Percentiles rank a stretch among this genome's conserved stretches.
Conservation (phyloP, 1,140 invertebrate species). For the Pseudachorutes palmiensis region DNA sequence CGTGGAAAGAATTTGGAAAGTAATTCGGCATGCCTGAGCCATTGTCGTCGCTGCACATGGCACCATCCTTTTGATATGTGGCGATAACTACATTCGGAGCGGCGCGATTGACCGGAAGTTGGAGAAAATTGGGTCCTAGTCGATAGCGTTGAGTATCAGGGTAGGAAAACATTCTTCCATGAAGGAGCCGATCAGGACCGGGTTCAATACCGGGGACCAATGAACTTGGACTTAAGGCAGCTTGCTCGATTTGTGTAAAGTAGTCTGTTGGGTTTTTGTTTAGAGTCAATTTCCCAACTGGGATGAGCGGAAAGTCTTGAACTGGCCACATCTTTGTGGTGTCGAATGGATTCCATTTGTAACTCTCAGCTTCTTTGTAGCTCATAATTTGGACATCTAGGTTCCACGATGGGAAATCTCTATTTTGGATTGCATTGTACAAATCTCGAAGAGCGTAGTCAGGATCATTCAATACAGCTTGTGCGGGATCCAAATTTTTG, state of each 20-base stretch:
- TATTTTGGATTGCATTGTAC: slow-evolving; percentile 61
- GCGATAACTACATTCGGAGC: slow-evolving; percentile 47
- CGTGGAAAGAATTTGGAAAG: slow-evolving; percentile 87
- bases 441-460: slow-evolving; percentile 64
- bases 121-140: slow-evolving; percentile 81
- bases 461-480: no score
- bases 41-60: slow-evolving; percentile 52
- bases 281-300: slow-evolving; percentile 80
- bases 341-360: slow-evolving; percentile 57
- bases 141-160: slow-evolving; percentile 88
- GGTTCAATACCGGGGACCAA: slow-evolving; percentile 51
- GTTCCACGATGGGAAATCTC: slow-evolving; percentile 61
- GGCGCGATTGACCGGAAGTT: slow-evolving; percentile 90
- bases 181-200: slow-evolving; percentile 53
- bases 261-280: slow-evolving; percentile 85
- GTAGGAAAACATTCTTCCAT: slow-evolving; percentile 86
- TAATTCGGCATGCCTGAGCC: slow-evolving; percentile 82
- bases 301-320: slow-evolving; percentile 76
- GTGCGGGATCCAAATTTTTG: no score
- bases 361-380: slow-evolving; percentile 40
- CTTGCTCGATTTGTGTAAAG: slow-evolving; percentile 88
- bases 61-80: slow-evolving; percentile 86
- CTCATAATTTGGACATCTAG: slow-evolving; percentile 47
- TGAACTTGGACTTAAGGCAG: slow-evolving; percentile 53
- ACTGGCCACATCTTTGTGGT: slow-evolving; percentile 77